A percentile compares a stretch with the other conserved stretches of the same genome.
These are phyloP conservation scores for Junco hyemalis DNA, from an alignment of 2,113 vertebrate species.

Conservation along the genomic window DNA sequence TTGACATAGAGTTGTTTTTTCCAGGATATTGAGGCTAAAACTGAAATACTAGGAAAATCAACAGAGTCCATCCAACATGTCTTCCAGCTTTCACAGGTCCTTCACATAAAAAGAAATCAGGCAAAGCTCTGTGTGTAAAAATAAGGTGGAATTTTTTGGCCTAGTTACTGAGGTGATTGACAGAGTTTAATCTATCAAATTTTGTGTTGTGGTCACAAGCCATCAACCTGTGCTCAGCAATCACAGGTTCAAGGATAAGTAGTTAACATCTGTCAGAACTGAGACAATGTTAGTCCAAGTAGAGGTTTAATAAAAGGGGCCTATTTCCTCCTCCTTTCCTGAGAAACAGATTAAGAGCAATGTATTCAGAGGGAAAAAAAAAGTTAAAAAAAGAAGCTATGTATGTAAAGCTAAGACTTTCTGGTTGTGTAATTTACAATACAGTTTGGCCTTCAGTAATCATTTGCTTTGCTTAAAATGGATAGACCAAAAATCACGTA, in stretches of 20 bases:
- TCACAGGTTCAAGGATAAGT: not conserved
- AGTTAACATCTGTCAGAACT: not conserved
- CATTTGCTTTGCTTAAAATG: not conserved
- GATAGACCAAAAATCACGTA: not conserved
- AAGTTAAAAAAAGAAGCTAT: not conserved
- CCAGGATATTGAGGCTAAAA: not conserved
- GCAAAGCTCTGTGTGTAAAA: not conserved
- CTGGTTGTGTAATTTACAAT: not conserved
- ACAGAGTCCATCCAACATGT: not conserved
- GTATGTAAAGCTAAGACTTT: not conserved
- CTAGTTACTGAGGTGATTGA: constrained; percentile 58
- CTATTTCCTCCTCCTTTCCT: not conserved
- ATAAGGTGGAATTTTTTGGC: constrained; percentile 5
- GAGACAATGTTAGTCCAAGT: not conserved
- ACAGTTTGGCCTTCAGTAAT: not conserved
- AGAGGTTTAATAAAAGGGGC: constrained; percentile 1
- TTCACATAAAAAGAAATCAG: constrained; percentile 30
- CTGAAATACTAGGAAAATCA: constrained; percentile 28
- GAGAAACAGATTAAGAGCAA: not conserved
- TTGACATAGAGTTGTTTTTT: not conserved
- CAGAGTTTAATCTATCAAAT: constrained; percentile 59
- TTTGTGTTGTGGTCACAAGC: constrained; percentile 42
- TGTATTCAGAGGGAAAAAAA: not conserved
- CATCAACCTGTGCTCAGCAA: constrained; percentile 19
- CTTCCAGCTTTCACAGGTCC: not conserved